A percentile compares a stretch with the other conserved stretches of the same genome.
phyloP scores from a whole-genome alignment of 2,888 invertebrate species.

The Lacanobia wlatinum region DNA sequence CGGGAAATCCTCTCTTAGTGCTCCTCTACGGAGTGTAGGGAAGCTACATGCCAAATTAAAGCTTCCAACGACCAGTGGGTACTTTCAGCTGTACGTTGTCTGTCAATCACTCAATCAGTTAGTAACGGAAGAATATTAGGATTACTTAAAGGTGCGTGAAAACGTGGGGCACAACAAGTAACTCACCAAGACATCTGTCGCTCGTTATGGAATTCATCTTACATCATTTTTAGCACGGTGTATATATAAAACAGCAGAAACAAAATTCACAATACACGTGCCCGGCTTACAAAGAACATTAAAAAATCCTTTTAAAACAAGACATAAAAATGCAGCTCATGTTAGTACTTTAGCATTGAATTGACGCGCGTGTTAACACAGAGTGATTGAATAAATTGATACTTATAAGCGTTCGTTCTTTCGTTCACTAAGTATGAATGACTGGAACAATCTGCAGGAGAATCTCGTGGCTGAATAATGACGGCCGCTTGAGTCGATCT shows the following conservation, averaged over 20 bases:
- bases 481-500: background rate
- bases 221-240: background rate
- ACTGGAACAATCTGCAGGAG: conserved; percentile 14
- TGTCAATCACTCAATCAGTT: too few relatives aligned
- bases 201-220: background rate
- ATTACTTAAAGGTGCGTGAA: too few relatives aligned
- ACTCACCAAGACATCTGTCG: background rate
- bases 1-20: too few relatives aligned
- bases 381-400: conserved; percentile 54
- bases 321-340: conserved; percentile 32
- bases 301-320: conserved; percentile 33
- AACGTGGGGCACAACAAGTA: too few relatives aligned
- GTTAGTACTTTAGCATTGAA: conserved; percentile 28
- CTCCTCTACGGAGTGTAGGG: too few relatives aligned
- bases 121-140: too few relatives aligned
- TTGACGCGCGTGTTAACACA: conserved; percentile 40
- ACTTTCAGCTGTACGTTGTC: too few relatives aligned
- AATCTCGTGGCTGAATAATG: too few relatives aligned
- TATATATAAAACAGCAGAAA: conserved; percentile 5
- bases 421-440: conserved; percentile 11
- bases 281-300: background rate
- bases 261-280: conserved; percentile 3
- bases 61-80: too few relatives aligned
- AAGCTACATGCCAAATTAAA: too few relatives aligned
- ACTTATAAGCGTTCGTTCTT: conserved; percentile 48